Base-by-base conservation (phyloP, 2,888 invertebrate species). In the Pterostichus madidus region DNA sequence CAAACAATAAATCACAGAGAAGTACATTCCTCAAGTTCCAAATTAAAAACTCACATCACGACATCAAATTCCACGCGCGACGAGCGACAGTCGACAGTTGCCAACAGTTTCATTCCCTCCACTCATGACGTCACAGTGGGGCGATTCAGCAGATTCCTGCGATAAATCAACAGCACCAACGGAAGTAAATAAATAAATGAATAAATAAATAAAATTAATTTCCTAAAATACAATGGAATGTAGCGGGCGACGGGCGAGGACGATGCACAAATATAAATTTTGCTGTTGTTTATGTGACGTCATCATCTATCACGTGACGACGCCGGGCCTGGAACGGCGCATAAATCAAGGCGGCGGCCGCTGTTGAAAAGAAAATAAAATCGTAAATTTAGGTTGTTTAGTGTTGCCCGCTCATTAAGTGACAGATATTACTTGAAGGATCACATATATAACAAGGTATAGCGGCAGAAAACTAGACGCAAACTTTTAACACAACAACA, bases 201-300 rank as follows among this genome's bases (percentile, higher is more conserved):
- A 79, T 79, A 79, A 79, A 79, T 79, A 79, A 79, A 79, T 79
- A 79, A 79, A 79, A 79, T 79, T 79, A 79, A 79, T 79, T 79
- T 61, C 79, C 44, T 61, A 64, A 79, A 79, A 79, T 79, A 79
- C 79, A 79, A 79, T 79, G 79, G 64, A 79, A 44, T 59, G 61
- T 79, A 44, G 44, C 78, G 44, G 35, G 17, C 17, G 31, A 24
- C 7, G 24, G 35, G 13, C 24, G 24, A 31, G 24, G 44, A 56
- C 44, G n/a, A 71, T 71, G 68, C 68, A 71, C 49, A 61, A 46
- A 61, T 61, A 79, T 79, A 79, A 79, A 79, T 79, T 79, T 61
- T 46, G 61, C 46, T 49, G 44, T 79, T 79, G 79, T 79, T 61
- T 79, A 64, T 61, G 61, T 61, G 35, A 79, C 46, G 79, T 59